Base-by-base conservation (phyloP, 2,797 vertebrate species). In the Eulemur albifrons region DNA sequence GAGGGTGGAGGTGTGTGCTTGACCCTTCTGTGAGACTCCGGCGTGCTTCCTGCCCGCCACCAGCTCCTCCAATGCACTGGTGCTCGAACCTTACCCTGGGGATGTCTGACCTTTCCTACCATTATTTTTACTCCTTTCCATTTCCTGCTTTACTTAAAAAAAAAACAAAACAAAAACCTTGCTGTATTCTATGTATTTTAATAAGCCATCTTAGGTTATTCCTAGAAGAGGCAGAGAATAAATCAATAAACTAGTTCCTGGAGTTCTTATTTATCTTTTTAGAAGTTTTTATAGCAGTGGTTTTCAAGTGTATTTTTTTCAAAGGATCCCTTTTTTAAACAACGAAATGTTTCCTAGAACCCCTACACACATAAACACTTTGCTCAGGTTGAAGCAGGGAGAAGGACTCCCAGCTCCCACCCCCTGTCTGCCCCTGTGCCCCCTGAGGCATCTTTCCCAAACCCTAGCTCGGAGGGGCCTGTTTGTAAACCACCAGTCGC, bases 11-110 rank as follows among this genome's bases (percentile, higher is more conserved):
- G 27, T 38, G 82, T 27, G 59, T 43, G 0, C 4, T 0, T 10
- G 45, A 57, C 35, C 45, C 3, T 81, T 38, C 15, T 14, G 35
- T n/a, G 93, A 2, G 69, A 61, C 38, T 1, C 0, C 25, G 11
- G 7, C 23, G 13, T 6, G 43, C 65, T 32, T 7, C n/a, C 59
- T 27, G 11, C 6, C 9, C 0, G 0, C 70, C 9, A 52, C 67
- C n/a, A 18, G 65, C 32, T 65, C n/a, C 4, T 54, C 18, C 7
- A 2, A 18, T 13, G 20, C 38, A 12, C 8, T 6, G 25, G n/a
- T 10, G 27, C n/a, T 1, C 14, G 15, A 65, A 38, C 83, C 76
- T 93, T 30, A 35, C 40, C 32, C 21, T 4, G 10, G 61, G 4
- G 0, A 67, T 17, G 0, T 8, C 40, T 59, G 76, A 40, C n/a